These are phyloP conservation scores for Deroplatys truncata DNA, from an alignment of 2,888 invertebrate genomes.

Conservation along the genomic window DNA sequence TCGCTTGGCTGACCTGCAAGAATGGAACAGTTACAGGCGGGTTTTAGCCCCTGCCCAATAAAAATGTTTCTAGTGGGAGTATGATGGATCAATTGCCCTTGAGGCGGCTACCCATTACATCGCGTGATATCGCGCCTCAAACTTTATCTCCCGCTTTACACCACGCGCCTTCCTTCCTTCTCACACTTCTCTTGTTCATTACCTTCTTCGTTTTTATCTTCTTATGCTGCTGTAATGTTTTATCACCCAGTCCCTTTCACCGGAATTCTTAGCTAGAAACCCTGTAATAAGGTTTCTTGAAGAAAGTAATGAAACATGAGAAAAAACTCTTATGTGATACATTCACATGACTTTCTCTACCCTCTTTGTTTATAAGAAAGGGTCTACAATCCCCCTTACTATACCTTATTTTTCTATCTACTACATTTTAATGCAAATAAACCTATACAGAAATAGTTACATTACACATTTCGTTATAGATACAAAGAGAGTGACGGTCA, in stretches of 20 bases:
- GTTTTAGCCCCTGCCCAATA: background rate
- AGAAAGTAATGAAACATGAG: background rate
- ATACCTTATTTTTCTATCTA: no score
- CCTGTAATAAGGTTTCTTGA: background rate
- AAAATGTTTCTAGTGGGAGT: background rate
- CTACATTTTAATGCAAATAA: no score
- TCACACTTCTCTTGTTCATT: background rate
- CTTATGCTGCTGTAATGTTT: background rate
- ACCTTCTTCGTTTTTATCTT: background rate
- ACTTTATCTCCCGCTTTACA: slow-evolving; percentile 9
- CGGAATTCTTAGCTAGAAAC: background rate
- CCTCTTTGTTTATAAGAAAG: no score
- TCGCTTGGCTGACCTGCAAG: background rate
- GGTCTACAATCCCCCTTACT: no score
- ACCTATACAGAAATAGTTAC: no score
- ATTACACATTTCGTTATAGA: no score
- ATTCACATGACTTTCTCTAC: no score
- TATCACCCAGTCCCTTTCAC: background rate
- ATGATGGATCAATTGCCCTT: background rate
- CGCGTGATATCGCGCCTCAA: slow-evolving; percentile 2
- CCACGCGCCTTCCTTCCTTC: background rate
- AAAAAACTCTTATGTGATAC: no score
- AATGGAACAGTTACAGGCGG: background rate
- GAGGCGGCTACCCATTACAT: background rate
- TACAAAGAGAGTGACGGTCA: no score